phyloP scores from a whole-genome alignment of 2,888 invertebrate genomes.

The Notodonta ziczac region DNA sequence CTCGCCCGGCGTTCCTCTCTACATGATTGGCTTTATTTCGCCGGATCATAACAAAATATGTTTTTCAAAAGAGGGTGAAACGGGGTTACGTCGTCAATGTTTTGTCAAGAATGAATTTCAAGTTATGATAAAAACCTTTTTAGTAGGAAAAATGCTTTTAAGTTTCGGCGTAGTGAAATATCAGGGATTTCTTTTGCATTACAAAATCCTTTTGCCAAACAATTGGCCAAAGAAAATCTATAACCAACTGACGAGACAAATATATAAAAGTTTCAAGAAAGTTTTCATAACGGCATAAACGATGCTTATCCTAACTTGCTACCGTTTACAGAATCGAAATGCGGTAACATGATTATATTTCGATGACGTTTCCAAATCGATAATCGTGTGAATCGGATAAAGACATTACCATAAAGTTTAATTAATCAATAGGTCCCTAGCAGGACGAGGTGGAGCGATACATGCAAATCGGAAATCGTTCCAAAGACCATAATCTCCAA shows the following conservation, averaged over 20 bases:
- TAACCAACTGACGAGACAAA: too few species aligned
- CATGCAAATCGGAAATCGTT: constrained; percentile 36
- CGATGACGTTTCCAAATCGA: not conserved
- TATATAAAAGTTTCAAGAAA: too few species aligned
- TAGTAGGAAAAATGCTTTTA: too few species aligned
- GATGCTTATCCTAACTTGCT: too few species aligned
- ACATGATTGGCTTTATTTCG: constrained; percentile 67
- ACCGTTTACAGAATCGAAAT: too few species aligned
- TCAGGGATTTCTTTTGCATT: too few species aligned
- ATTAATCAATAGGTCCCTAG: constrained; percentile 35
- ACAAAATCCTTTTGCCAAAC: too few species aligned
- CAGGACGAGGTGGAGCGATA: constrained; percentile 19
- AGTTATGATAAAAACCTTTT: not conserved
- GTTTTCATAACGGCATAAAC: too few species aligned
- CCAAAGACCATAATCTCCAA: constrained; percentile 33
- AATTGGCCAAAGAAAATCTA: too few species aligned
- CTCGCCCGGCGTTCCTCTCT: constrained; percentile 45
- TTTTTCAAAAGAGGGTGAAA: constrained; percentile 37
- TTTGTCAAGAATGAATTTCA: constrained; percentile 15
- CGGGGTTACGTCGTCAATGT: constrained; percentile 14
- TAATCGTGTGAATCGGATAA: constrained; percentile 2
- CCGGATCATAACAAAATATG: constrained; percentile 58
- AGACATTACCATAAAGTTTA: constrained; percentile 34
- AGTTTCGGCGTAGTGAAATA: too few species aligned
- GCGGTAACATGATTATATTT: too few species aligned